Evolutionary conservation across 1,140 invertebrate genomes (phyloP), one percentile per base, ranked within the genome.

Genomic region (Monomorium pharaonis): DNA sequence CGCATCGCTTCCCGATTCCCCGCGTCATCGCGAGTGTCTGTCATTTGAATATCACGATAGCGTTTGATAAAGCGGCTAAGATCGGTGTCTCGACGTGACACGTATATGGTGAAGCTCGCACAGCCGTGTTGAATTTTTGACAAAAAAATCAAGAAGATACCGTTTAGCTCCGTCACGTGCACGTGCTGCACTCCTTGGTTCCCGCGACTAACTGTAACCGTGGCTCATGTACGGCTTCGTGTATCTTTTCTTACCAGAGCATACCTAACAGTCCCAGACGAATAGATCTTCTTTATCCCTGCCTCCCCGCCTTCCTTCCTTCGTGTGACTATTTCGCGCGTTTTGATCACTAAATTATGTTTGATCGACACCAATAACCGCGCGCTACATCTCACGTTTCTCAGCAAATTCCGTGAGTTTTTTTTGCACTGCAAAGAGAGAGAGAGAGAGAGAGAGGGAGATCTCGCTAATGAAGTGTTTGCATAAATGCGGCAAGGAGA

Each of bases 161-260:
- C 86, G 87, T 87, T 88, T 30, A 2, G n/a, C 58, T 21, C 60
- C 14, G 49, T 6, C 37, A 30, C 3, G 47, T 42, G 54, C 77
- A 76, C 42, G 44, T 49, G 21, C 30, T 37, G 12, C 30, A 69
- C 63, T 44, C 33, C 21, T 58, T 24, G 77, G 44, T 86, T 86
- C 63, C 27, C 47, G 69, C 24, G 84, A 67, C 47, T 89, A 89
- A 89, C 88, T 86, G 88, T 90, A 90, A 77, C 83, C 85, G 85
- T 27, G 76, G 65, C 56, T 69, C 33, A 44, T 6, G 63, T 75
- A 63, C 54, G 30, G 49, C 27, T 65, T 62, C 58, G 10, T 33
- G 62, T 42, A 42, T 10, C 18, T 63, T 42, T 37, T 89, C 37
- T 84, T 89, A 49, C 33, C n/a, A 21, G 33, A 47, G 42, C 85